phyloP scores from a whole-genome alignment of 2,888 invertebrate species.

The Congeria kusceri region DNA sequence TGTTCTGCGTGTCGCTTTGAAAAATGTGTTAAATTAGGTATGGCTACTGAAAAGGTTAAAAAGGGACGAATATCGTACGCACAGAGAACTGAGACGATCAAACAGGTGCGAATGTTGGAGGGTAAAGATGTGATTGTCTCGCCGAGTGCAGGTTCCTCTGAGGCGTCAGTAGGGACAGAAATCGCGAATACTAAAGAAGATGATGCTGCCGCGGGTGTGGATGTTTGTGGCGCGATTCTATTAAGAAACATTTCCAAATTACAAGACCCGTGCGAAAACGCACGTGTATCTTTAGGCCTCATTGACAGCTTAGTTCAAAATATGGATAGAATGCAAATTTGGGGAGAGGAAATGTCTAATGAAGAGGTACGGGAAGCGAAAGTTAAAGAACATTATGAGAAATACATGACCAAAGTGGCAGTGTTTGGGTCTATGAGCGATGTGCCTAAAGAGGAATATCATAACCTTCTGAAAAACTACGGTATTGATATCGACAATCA shows the following conservation, averaged over 20 bases:
- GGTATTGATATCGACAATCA: slow-evolving; percentile 53
- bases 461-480: slow-evolving; percentile 32
- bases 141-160: not conserved
- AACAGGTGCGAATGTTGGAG: slow-evolving; percentile 44
- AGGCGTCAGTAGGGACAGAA: not conserved
- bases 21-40: slow-evolving; percentile 52
- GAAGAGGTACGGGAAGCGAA: slow-evolving; percentile 20
- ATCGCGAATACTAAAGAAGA: not conserved
- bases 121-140: slow-evolving; percentile 19
- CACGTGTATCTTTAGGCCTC: not conserved
- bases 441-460: slow-evolving; percentile 42
- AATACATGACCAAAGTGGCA: slow-evolving; percentile 36
- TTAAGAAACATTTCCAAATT: not conserved
- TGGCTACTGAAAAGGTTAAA: slow-evolving; percentile 55
- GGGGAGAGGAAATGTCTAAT: slow-evolving; percentile 28
- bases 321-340: slow-evolving; percentile 46
- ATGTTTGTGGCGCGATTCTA: slow-evolving; percentile 9
- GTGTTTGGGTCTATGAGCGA: slow-evolving; percentile 42
- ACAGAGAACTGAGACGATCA: slow-evolving; percentile 52
- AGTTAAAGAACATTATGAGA: slow-evolving; percentile 43
- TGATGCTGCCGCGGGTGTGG: not conserved
- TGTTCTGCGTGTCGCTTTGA: slow-evolving; percentile 58
- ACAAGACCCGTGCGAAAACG: not conserved
- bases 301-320: slow-evolving; percentile 18
- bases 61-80: slow-evolving; percentile 43